These are phyloP conservation scores for Helicolenus hilgendorfi DNA, from an alignment of 2,797 vertebrate species.

Conservation along the genomic window DNA sequence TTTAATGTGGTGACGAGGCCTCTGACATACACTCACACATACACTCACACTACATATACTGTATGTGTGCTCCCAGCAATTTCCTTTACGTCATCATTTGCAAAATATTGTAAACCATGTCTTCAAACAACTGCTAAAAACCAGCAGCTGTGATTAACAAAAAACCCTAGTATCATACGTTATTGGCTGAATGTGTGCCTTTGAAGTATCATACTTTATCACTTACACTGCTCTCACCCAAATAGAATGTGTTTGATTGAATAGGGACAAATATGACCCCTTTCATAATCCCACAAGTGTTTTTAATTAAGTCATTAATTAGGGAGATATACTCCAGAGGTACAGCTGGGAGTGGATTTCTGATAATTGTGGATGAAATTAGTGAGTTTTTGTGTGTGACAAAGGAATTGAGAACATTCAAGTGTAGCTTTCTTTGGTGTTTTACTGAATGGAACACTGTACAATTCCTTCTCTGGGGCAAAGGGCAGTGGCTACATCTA, in stretches of 20 bases:
- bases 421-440: constrained; percentile 1
- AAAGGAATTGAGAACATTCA: constrained; percentile 43
- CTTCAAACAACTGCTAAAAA: constrained; percentile 12
- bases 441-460: not conserved
- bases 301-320: constrained; percentile 90
- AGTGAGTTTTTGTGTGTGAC: constrained; percentile 30
- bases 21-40: not conserved
- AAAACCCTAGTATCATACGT: not conserved
- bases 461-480: not conserved
- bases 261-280: constrained; percentile 82
- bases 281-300: constrained; percentile 74
- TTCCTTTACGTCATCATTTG: not conserved
- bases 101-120: not conserved
- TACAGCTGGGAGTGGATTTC: constrained; percentile 59
- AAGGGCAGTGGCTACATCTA: not conserved
- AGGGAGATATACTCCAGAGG: constrained; percentile 75
- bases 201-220: constrained; percentile 47
- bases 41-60: not conserved
- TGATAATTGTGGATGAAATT: constrained; percentile 62
- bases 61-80: not conserved
- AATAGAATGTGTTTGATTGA: constrained; percentile 72
- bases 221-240: constrained; percentile 53
- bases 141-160: constrained; percentile 36
- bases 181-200: constrained; percentile 15
- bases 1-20: constrained; percentile 37